These are phyloP conservation scores for Lepas anatifera DNA, from an alignment of 2,888 invertebrate genomes.

Conservation along the genomic window DNA sequence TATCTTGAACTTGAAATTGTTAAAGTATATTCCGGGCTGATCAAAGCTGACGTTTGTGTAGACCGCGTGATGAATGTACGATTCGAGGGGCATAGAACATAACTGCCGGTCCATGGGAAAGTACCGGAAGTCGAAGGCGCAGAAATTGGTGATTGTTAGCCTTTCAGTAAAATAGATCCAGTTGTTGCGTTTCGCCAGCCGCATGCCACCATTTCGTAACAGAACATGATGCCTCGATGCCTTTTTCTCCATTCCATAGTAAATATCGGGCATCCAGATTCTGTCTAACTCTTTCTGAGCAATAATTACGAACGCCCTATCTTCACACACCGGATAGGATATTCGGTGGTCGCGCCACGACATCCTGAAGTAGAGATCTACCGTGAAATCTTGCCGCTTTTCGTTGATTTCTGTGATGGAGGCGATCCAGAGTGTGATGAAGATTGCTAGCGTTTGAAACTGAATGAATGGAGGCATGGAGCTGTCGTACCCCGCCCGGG, in stretches of 20 bases:
- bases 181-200: neutral
- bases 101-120: neutral
- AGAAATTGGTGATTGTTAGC: neutral
- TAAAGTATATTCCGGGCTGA: neutral
- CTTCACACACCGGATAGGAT: neutral
- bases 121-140: neutral
- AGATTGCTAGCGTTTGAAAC: neutral
- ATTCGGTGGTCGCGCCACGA: neutral
- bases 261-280: neutral
- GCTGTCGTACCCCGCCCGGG: neutral
- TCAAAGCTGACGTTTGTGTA: neutral
- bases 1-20: neutral
- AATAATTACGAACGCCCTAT: neutral
- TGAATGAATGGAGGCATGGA: neutral
- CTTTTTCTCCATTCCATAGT: neutral
- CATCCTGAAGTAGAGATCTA: neutral
- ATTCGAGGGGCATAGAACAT: neutral
- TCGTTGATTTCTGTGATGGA: neutral
- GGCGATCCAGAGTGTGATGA: neutral
- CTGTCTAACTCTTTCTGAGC: neutral
- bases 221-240: neutral
- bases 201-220: neutral
- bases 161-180: neutral
- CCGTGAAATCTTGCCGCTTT: neutral
- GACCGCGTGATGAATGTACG: neutral